Conservation (phyloP, 2,113 vertebrate genomes). For the Trichechus manatus region DNA sequence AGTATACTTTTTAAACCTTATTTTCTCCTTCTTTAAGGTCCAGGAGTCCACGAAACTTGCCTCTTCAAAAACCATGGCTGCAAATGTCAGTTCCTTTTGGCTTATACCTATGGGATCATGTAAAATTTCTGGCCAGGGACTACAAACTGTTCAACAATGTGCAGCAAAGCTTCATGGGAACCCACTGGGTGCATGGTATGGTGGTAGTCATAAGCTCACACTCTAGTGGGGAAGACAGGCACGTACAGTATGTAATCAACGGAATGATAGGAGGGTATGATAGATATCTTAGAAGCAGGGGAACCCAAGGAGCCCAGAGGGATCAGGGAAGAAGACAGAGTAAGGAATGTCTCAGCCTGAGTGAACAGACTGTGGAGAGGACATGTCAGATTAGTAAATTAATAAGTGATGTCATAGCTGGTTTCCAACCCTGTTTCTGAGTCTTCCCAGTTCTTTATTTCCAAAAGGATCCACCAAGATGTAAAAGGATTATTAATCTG, state of each 20-base stretch:
- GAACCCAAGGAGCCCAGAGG: neutral
- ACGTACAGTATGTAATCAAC: neutral
- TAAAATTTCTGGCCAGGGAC: neutral
- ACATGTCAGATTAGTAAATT: neutral
- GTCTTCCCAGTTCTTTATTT: neutral
- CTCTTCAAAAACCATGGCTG: neutral
- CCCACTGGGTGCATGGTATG: neutral
- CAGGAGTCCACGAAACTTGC: neutral
- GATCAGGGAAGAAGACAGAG: neutral
- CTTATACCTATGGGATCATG: neutral
- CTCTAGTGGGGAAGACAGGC: neutral
- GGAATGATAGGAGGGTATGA: neutral
- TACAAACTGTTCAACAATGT: neutral
- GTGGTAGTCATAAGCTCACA: neutral
- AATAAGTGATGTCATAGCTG: neutral
- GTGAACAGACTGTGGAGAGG: neutral
- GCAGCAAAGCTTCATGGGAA: neutral
- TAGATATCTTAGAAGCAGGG: neutral
- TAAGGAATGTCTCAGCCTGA: too few relatives aligned
- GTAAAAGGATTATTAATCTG: neutral
- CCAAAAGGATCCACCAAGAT: neutral
- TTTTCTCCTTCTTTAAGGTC: neutral
- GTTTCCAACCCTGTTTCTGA: neutral
- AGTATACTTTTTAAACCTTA: neutral
- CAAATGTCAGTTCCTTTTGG: neutral